Evolutionary conservation across 1,140 invertebrate species (phyloP).

Genomic region (Drosophila kikkawai): DNA sequence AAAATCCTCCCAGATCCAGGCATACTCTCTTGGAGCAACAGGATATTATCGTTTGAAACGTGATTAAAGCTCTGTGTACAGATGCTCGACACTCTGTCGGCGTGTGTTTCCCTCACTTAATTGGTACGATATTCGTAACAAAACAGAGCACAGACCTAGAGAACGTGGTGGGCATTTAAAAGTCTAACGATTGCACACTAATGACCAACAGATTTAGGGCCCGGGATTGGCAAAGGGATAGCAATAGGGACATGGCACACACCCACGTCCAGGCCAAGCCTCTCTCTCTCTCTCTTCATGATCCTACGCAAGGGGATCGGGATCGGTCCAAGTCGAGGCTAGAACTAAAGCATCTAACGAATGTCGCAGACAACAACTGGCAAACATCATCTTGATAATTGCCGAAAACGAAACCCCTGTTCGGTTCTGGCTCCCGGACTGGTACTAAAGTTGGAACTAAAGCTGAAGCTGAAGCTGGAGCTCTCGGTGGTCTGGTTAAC

Average conservation of each 20-base stretch:
- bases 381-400: slow-evolving; percentile 81
- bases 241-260: slow-evolving; percentile 16
- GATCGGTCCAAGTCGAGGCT: background rate
- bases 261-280: slow-evolving; percentile 36
- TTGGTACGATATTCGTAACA: slow-evolving; percentile 67
- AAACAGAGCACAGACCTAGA: slow-evolving; percentile 37
- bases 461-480: slow-evolving; percentile 6
- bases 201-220: slow-evolving; percentile 73
- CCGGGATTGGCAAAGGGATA: slow-evolving; percentile 32
- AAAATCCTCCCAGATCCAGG: background rate
- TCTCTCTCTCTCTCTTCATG: slow-evolving; percentile 4
- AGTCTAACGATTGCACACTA: slow-evolving; percentile 78
- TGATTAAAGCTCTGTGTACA: slow-evolving; percentile 63
- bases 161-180: slow-evolving; percentile 78
- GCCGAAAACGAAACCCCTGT: slow-evolving; percentile 73
- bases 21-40: background rate
- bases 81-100: slow-evolving; percentile 33
- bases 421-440: slow-evolving; percentile 12
- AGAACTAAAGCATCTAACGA: slow-evolving; percentile 66
- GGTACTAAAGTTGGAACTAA: background rate
- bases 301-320: slow-evolving; percentile 55
- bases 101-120: slow-evolving; percentile 63
- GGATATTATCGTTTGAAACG: slow-evolving; percentile 48
- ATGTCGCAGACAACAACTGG: slow-evolving; percentile 69
- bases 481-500: slow-evolving; percentile 43